A percentile compares a stretch with the other conserved stretches of the same genome.
phyloP scores from a whole-genome alignment of 2,888 invertebrate genomes.

The Cantharis flavilabris region DNA sequence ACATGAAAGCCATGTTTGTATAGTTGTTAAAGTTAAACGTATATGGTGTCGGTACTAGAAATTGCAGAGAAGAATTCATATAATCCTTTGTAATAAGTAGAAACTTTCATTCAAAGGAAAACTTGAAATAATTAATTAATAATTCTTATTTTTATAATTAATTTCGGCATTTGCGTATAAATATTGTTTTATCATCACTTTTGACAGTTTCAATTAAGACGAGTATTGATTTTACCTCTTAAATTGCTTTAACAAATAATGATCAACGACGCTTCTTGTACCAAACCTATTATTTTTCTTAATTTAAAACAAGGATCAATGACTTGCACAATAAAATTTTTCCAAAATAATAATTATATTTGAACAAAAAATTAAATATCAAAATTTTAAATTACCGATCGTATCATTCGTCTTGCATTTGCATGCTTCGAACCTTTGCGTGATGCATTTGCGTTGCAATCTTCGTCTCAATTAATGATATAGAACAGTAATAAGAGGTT shows the following conservation, averaged over 20 bases:
- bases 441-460: slow-evolving; percentile 16
- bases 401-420: neutral
- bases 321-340: slow-evolving; percentile 13
- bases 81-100: neutral
- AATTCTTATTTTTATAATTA: slow-evolving; percentile 26
- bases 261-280: slow-evolving; percentile 15
- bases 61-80: slow-evolving; percentile 11
- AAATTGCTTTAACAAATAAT: slow-evolving; percentile 28
- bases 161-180: slow-evolving; percentile 30
- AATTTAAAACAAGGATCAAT: slow-evolving; percentile 28
- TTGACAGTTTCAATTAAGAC: slow-evolving; percentile 30
- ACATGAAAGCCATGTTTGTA: slow-evolving; percentile 31
- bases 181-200: slow-evolving; percentile 29
- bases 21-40: slow-evolving; percentile 30
- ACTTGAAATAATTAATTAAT: slow-evolving; percentile 19
- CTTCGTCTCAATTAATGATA: slow-evolving; percentile 9
- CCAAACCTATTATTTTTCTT: slow-evolving; percentile 18
- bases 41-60: slow-evolving; percentile 20
- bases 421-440: slow-evolving; percentile 1
- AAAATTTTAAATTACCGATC: neutral
- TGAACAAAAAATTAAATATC: neutral
- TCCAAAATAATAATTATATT: neutral
- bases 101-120: neutral
- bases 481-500: slow-evolving; percentile 17
- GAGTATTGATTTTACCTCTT: slow-evolving; percentile 28